Percentiles rank a stretch among this genome's conserved stretches.
phyloP scores from a whole-genome alignment of 1,140 invertebrate genomes.

The Leptoteleia sp. region DNA sequence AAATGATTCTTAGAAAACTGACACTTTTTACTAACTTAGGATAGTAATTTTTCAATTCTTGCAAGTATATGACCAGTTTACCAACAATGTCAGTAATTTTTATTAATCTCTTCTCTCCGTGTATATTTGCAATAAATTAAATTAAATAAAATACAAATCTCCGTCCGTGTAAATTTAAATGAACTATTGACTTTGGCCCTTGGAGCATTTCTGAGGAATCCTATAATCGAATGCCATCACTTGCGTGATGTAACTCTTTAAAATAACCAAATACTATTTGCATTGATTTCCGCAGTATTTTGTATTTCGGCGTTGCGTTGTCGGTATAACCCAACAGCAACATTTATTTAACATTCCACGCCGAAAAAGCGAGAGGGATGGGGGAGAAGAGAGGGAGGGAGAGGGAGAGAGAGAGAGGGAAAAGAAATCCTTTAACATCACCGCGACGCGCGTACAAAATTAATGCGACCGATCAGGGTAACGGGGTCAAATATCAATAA shows the following conservation, averaged over 20 bases:
- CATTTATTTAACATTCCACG: constrained; percentile 3
- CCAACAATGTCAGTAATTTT: too few species aligned
- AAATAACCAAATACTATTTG: constrained; percentile 6
- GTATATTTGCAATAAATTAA: too few species aligned
- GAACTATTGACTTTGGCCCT: too few species aligned
- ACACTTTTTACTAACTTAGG: too few species aligned
- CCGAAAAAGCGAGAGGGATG: neutral
- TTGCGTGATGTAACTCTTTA: neutral
- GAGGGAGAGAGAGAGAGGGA: neutral
- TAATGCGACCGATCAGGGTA: neutral
- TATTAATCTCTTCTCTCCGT: too few species aligned
- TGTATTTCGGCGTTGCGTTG: neutral
- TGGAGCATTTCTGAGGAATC: too few species aligned
- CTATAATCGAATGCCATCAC: too few species aligned
- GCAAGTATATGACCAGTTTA: too few species aligned
- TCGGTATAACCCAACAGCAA: neutral
- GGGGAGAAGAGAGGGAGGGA: neutral
- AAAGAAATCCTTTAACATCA: neutral
- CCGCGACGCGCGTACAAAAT: neutral
- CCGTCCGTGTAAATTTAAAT: too few species aligned
- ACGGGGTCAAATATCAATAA: constrained; percentile 34
- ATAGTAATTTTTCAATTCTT: too few species aligned
- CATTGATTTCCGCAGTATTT: constrained; percentile 5
- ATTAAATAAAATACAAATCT: too few species aligned
- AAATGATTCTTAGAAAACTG: too few species aligned